A percentile compares a stretch with the other conserved stretches of the same genome.
phyloP scores from a whole-genome alignment of 2,888 invertebrate genomes.

The Leptinotarsa juncta region DNA sequence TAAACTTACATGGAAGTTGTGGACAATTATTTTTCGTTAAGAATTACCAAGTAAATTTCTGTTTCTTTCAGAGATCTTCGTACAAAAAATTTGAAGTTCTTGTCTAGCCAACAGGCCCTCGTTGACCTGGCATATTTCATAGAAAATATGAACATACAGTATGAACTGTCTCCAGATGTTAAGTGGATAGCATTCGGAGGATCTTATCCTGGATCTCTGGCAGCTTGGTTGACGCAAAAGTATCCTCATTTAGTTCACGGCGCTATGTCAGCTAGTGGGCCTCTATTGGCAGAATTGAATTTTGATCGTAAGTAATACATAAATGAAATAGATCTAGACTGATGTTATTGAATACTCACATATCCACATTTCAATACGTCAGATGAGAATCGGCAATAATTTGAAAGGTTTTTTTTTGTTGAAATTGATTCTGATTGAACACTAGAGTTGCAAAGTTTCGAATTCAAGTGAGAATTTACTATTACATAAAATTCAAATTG shows the following conservation, averaged over 20 bases:
- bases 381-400: no score
- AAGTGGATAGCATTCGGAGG: conserved; percentile 97
- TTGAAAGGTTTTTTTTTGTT: no score
- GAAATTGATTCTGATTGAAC: no score
- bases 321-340: background rate
- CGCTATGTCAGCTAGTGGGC: conserved; percentile 91
- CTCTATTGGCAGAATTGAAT: conserved; percentile 85
- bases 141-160: conserved; percentile 73
- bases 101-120: conserved; percentile 84
- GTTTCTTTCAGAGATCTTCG: conserved; percentile 76
- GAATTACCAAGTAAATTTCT: background rate
- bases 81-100: conserved; percentile 80
- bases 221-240: conserved; percentile 90
- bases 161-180: conserved; percentile 70
- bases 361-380: no score
- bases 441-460: no score
- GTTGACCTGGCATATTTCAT: conserved; percentile 91
- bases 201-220: conserved; percentile 92
- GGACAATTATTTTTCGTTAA: background rate
- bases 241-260: conserved; percentile 90
- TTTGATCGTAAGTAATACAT: conserved; percentile 75
- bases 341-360: no score
- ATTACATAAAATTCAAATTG: no score
- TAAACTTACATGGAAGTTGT: background rate
- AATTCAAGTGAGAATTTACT: no score